Evolutionary conservation across 2,113 vertebrate species (phyloP), one percentile per base, ranked within the genome.

Genomic region (Tamias sibiricus): DNA sequence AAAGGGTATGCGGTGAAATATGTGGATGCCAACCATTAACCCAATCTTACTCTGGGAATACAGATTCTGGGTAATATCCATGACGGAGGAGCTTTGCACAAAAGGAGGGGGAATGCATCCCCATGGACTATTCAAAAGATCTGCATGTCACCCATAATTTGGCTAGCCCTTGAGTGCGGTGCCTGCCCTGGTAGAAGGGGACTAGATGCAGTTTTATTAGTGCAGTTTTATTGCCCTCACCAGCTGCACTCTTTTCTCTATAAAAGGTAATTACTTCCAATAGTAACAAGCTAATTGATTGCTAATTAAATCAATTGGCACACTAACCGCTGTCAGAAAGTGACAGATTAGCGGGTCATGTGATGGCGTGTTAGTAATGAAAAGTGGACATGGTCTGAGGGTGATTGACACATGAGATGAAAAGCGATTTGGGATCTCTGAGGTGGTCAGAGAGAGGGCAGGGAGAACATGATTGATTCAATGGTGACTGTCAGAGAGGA

Each of bases 241-340:
- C 99, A 99, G 99, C 99, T 99, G 99, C 99, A 99, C 99, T 99
- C 98, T 99, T 99, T 99, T 99, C 99, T 99, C 99, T 99, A 99
- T 99, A 99, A 99, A 99, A 99, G 99, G 99, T 99, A 99, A 99
- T 99, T 99, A 99, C 99, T 99, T 99, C 99, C 99, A 99, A 99
- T 99, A 99, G 99, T 99, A 99, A 99, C 99, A 99, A 99, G 99
- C 99, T 99, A 99, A 99, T 99, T 99, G 99, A 99, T 99, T 99
- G 99, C 99, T 99, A 99, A 99, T 99, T 99, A 99, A 99, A 99
- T 99, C 99, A 99, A 99, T 99, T 99, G 99, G 99, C 99, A 99
- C 98, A 99, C 98, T 99, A 99, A 99, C 99, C 97, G 97, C 99
- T 99, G 99, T 99, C 99, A 99, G 99, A 98, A 98, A 98, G 98